Evolutionary conservation across 2,797 vertebrate species (phyloP).

Genomic region (Syndactyla subalaris): DNA sequence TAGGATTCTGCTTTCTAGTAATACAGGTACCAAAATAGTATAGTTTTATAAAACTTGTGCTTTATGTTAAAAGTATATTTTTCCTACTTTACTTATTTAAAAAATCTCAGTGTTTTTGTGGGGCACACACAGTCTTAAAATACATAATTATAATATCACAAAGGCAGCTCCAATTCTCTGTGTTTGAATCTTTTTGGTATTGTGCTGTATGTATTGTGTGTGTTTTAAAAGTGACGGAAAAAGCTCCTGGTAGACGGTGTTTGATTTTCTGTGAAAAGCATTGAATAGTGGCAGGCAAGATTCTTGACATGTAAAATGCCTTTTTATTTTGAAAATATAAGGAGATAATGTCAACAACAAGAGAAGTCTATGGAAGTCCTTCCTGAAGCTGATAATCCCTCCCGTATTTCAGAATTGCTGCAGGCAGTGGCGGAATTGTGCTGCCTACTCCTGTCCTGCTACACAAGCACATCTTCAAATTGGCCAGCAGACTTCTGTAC

Average conservation of each 20-base stretch:
- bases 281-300: neutral
- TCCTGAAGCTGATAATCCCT: neutral
- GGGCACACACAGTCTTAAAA: neutral
- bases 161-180: neutral
- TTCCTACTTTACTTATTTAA: neutral
- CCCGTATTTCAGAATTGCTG: neutral
- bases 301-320: neutral
- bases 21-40: neutral
- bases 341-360: neutral
- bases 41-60: neutral
- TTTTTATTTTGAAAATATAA: neutral
- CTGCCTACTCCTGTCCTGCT: neutral
- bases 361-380: neutral
- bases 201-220: neutral
- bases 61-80: neutral
- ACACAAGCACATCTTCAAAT: neutral
- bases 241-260: neutral
- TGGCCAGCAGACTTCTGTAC: neutral
- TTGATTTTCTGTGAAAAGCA: neutral
- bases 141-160: neutral
- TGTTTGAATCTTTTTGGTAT: neutral
- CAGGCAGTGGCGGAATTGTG: neutral
- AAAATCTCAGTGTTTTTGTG: neutral
- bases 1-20: neutral
- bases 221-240: neutral